Conservation (phyloP, 2,113 vertebrate genomes). For the Mustelus asterias region DNA sequence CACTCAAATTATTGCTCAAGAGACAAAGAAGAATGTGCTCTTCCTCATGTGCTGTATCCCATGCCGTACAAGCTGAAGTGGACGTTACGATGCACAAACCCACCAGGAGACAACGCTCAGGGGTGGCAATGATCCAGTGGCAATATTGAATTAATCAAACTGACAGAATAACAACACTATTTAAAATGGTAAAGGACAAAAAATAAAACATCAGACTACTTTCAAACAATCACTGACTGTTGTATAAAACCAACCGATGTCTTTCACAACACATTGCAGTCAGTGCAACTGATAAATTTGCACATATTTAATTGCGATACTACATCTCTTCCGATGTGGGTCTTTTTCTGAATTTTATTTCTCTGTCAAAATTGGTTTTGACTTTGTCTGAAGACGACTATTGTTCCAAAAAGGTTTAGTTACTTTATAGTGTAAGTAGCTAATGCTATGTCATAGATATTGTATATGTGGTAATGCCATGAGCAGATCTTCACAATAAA, state of each 20-base stretch:
- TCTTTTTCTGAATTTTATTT: neutral
- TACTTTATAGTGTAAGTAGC: neutral
- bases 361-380: neutral
- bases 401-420: neutral
- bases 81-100: neutral
- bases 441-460: neutral
- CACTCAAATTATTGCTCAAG: neutral
- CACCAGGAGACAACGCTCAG: neutral
- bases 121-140: neutral
- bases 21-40: neutral
- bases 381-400: neutral
- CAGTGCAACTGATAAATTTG: neutral
- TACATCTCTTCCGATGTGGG: neutral
- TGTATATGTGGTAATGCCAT: neutral
- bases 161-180: neutral
- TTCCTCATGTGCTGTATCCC: neutral
- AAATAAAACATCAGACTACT: neutral
- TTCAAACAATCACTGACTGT: neutral
- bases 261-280: neutral
- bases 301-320: neutral
- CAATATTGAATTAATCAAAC: neutral
- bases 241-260: neutral
- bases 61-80: neutral
- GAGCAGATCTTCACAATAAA: neutral
- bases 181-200: no score